These are phyloP conservation scores for Microdon myrmicae DNA, from an alignment of 2,888 invertebrate species.

Conservation along the genomic window DNA sequence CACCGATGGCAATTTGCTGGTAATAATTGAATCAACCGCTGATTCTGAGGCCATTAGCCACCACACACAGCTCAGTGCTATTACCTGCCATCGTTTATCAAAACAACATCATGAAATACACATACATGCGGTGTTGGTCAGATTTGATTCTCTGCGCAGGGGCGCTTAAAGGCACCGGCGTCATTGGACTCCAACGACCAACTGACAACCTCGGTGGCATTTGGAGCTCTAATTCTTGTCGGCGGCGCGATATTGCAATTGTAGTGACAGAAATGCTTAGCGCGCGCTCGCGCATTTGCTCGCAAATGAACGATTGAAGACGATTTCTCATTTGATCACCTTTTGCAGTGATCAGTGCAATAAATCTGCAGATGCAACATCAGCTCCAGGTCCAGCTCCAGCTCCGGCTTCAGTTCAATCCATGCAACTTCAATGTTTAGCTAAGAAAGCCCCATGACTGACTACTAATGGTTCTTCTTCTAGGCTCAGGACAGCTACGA, in stretches of 20 bases:
- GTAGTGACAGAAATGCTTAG: conserved; percentile 49
- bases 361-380: conserved; percentile 27
- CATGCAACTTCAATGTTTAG: too few species aligned
- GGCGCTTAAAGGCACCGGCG: conserved; percentile 20
- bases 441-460: too few species aligned
- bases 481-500: too few species aligned
- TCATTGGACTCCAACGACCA: conserved; percentile 11
- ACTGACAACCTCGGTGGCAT: conserved; percentile 46
- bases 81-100: conserved; percentile 35
- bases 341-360: conserved; percentile 37
- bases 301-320: conserved; percentile 44
- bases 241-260: conserved; percentile 43
- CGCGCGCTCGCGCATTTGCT: conserved; percentile 21
- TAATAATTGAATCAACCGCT: conserved; percentile 46
- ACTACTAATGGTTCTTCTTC: too few species aligned
- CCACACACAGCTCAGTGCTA: conserved; percentile 27
- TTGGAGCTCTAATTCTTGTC: conserved; percentile 50
- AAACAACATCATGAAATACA: conserved; percentile 29
- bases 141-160: conserved; percentile 25
- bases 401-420: too few species aligned
- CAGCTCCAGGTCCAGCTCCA: too few species aligned
- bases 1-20: conserved; percentile 44
- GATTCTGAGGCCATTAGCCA: conserved; percentile 12
- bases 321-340: conserved; percentile 52
- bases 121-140: conserved; percentile 26